Evolutionary conservation across 2,888 invertebrate species (phyloP).

Genomic region (Orchesellides sinensis): DNA sequence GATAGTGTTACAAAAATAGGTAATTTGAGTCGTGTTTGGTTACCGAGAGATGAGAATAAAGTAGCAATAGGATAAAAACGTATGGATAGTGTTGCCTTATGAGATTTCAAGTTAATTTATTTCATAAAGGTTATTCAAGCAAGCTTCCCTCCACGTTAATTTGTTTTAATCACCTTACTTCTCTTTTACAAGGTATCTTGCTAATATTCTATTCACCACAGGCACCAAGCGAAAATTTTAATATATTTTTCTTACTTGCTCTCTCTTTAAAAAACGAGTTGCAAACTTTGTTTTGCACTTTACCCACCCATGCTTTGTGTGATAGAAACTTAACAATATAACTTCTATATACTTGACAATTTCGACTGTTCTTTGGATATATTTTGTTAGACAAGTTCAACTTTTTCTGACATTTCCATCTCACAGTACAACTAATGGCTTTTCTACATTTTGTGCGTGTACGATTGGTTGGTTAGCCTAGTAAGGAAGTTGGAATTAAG

Average conservation of each 20-base stretch:
- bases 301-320: too few species aligned
- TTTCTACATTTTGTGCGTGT: too few species aligned
- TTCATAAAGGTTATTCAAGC: conserved; percentile 47
- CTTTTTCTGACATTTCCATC: conserved; percentile 13
- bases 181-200: not conserved
- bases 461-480: too few species aligned
- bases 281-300: too few species aligned
- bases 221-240: not conserved
- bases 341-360: not conserved
- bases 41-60: too few species aligned
- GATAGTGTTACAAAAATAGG: too few species aligned
- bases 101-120: conserved; percentile 42
- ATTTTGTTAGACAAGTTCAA: not conserved
- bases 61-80: too few species aligned
- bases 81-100: not conserved
- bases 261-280: too few species aligned
- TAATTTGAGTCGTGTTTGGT: too few species aligned
- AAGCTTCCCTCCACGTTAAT: conserved; percentile 49
- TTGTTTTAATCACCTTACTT: conserved; percentile 48
- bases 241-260: not conserved
- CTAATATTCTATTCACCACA: not conserved
- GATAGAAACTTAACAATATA: not conserved
- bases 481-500: too few species aligned
- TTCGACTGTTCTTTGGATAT: too few species aligned
- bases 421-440: too few species aligned